Evolutionary conservation across 2,888 invertebrate genomes (phyloP).

Genomic region (Drosophila conformis): DNA sequence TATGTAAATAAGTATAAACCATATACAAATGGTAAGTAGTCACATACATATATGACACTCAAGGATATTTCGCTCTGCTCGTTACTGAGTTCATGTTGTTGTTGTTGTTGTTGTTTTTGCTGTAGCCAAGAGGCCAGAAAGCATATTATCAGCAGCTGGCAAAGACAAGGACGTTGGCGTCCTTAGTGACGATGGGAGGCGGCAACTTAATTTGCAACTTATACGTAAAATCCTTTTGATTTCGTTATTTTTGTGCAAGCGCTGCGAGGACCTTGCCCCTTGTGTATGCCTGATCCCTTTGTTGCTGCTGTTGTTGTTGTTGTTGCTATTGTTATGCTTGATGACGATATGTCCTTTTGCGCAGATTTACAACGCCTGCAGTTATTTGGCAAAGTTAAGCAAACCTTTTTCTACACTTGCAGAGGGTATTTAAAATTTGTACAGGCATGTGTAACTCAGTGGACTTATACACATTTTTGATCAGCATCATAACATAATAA

Average conservation of each 20-base stretch:
- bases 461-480: neutral
- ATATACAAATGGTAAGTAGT: conserved; percentile 36
- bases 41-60: conserved; percentile 37
- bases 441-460: neutral
- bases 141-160: conserved; percentile 66
- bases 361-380: conserved; percentile 71
- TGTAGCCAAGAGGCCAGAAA: conserved; percentile 63
- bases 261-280: conserved; percentile 7
- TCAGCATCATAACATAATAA: neutral
- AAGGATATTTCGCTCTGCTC: conserved; percentile 32
- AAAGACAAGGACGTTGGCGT: conserved; percentile 43
- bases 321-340: conserved; percentile 53
- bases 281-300: conserved; percentile 1
- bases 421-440: neutral
- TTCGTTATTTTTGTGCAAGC: conserved; percentile 67
- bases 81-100: conserved; percentile 1
- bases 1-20: conserved; percentile 1
- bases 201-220: conserved; percentile 81
- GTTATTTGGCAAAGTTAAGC: conserved; percentile 76
- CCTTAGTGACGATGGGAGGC: conserved; percentile 28
- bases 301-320: conserved; percentile 16
- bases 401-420: conserved; percentile 52
- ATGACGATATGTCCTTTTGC: conserved; percentile 59
- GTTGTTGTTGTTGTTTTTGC: conserved; percentile 22
- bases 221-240: conserved; percentile 80